phyloP scores from a whole-genome alignment of 1,140 invertebrate genomes.

The Phymastichus coffea region DNA sequence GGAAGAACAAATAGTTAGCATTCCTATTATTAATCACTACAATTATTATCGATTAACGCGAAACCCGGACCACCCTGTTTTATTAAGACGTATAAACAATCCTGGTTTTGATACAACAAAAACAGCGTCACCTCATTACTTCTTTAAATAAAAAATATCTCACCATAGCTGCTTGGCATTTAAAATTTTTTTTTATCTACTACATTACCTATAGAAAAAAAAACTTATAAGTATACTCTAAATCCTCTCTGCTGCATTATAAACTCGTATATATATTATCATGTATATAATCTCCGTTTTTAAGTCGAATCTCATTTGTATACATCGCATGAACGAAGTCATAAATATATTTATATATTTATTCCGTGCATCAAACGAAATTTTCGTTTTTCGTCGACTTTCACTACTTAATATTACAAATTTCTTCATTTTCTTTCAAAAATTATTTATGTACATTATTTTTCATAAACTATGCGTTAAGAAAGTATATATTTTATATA shows the following conservation, averaged over 20 bases:
- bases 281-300: background rate
- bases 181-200: constrained; percentile 1
- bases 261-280: constrained; percentile 2
- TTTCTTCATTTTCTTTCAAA: too few species aligned
- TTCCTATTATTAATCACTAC: background rate
- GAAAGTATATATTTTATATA: too few species aligned
- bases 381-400: background rate
- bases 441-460: constrained; percentile 24
- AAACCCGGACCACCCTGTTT: constrained; percentile 50
- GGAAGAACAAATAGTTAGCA: constrained; percentile 5
- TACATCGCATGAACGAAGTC: constrained; percentile 8
- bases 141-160: constrained; percentile 25
- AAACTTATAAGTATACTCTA: constrained; percentile 3
- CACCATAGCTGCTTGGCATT: constrained; percentile 26
- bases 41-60: constrained; percentile 22
- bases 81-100: constrained; percentile 10
- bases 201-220: constrained; percentile 7
- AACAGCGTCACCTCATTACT: constrained; percentile 22
- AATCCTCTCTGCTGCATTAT: background rate
- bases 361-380: constrained; percentile 12
- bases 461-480: constrained; percentile 14
- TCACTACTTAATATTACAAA: background rate
- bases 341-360: constrained; percentile 3
- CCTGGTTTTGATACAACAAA: constrained; percentile 26
- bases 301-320: constrained; percentile 7